These are phyloP conservation scores for Drosophila histrio DNA, from an alignment of 2,888 invertebrate species.

Conservation along the genomic window DNA sequence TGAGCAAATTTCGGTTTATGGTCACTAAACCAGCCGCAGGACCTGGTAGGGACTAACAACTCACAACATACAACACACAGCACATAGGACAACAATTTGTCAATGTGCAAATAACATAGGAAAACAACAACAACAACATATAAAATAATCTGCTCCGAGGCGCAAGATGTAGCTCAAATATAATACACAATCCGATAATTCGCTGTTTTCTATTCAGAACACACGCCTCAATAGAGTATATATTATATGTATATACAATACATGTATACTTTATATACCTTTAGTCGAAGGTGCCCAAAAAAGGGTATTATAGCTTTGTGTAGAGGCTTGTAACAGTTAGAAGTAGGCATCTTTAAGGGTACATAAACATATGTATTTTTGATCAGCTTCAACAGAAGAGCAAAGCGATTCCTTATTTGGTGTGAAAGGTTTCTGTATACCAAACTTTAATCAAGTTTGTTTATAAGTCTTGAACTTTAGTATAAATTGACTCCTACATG, in stretches of 20 bases:
- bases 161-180: not conserved
- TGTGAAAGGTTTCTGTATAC: too few species aligned
- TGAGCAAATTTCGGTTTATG: slow-evolving; percentile 75
- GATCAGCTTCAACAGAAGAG: too few species aligned
- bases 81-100: slow-evolving; percentile 45
- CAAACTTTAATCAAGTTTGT: too few species aligned
- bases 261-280: not conserved
- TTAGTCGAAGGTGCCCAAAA: not conserved
- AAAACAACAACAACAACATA: slow-evolving; percentile 3
- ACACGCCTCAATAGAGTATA: not conserved
- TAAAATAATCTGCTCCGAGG: not conserved
- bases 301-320: not conserved
- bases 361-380: too few species aligned
- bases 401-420: too few species aligned
- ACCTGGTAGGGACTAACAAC: slow-evolving; percentile 1
- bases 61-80: not conserved
- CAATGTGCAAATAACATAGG: slow-evolving; percentile 59
- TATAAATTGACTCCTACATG: too few species aligned
- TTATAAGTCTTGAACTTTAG: too few species aligned
- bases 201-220: slow-evolving; percentile 14
- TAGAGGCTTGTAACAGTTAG: not conserved
- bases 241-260: not conserved
- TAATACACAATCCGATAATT: slow-evolving; percentile 19
- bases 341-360: not conserved
- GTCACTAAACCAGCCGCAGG: slow-evolving; percentile 65